A percentile compares a stretch with the other conserved stretches of the same genome.
phyloP scores from a whole-genome alignment of 2,888 invertebrate species.

The Lissocephala sabroskyi region DNA sequence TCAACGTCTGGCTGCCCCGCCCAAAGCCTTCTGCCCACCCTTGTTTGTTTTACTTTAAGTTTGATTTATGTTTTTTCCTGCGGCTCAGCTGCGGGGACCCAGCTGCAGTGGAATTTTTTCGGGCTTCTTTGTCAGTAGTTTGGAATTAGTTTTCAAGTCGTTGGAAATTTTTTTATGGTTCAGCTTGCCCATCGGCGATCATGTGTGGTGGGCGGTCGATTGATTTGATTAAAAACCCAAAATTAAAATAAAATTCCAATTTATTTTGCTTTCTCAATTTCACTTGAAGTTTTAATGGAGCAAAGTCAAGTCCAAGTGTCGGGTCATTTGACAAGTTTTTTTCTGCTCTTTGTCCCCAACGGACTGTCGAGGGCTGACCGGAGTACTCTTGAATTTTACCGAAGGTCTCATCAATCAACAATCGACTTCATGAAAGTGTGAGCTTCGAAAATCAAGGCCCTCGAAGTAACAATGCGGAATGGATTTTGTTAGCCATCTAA shows the following conservation, averaged over 20 bases:
- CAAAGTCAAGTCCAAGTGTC: too few relatives aligned
- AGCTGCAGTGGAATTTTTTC: conserved; percentile 33
- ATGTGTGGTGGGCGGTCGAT: too few relatives aligned
- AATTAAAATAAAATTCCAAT: conserved; percentile 44
- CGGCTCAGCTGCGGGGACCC: conserved; percentile 31
- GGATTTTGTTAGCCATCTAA: not conserved
- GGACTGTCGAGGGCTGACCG: too few relatives aligned
- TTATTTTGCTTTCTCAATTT: too few relatives aligned
- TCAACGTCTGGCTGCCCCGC: conserved; percentile 12
- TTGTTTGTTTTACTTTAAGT: conserved; percentile 35
- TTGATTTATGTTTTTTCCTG: conserved; percentile 43
- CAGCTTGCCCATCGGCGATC: not conserved
- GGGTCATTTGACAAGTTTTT: too few relatives aligned
- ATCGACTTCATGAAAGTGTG: conserved; percentile 47
- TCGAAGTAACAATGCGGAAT: not conserved
- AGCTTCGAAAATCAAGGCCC: conserved; percentile 13
- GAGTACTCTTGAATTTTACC: too few relatives aligned
- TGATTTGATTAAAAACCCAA: conserved; percentile 43
- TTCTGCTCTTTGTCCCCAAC: too few relatives aligned
- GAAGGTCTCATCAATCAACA: conserved; percentile 59
- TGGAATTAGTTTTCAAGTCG: conserved; percentile 42
- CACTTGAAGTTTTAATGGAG: too few relatives aligned
- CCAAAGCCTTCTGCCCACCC: not conserved
- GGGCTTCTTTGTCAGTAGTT: conserved; percentile 22
- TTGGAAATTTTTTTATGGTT: conserved; percentile 17